phyloP scores from a whole-genome alignment of 2,113 vertebrate genomes.

The Tupaia chinensis region DNA sequence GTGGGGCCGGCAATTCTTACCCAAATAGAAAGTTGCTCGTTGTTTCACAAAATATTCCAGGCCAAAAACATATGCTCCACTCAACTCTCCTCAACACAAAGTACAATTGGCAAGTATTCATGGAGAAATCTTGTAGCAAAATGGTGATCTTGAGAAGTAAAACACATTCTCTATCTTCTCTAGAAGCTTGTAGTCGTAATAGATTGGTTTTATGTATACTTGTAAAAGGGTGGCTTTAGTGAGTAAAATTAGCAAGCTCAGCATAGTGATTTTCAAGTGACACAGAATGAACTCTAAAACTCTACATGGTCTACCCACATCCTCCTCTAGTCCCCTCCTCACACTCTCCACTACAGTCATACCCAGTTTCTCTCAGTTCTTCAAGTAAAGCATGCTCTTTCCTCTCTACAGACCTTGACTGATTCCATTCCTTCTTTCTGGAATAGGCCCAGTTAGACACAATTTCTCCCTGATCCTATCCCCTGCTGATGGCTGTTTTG shows the following conservation, averaged over 20 bases:
- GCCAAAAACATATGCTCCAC: slow-evolving; percentile 70
- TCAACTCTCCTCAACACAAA: slow-evolving; percentile 78
- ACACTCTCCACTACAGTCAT: background rate
- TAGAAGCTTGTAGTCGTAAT: background rate
- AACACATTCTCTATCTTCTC: background rate
- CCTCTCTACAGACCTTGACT: background rate
- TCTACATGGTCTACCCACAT: background rate
- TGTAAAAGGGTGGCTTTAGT: background rate
- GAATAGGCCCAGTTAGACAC: background rate
- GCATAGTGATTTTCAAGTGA: background rate
- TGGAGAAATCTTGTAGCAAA: background rate
- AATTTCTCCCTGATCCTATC: fast-evolving
- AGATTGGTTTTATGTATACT: background rate
- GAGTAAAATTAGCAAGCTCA: background rate
- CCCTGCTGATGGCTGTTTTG: background rate
- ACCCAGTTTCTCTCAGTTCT: background rate
- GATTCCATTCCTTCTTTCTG: background rate
- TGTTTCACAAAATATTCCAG: slow-evolving; percentile 77
- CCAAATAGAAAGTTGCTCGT: slow-evolving; percentile 77
- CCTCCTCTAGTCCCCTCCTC: background rate
- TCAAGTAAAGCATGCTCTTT: background rate
- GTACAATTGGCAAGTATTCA: slow-evolving; percentile 78
- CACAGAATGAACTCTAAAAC: background rate
- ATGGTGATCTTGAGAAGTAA: background rate
- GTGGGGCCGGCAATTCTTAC: slow-evolving; percentile 78